Evolutionary conservation across 2,113 vertebrate genomes (phyloP).

Genomic region (Illadopsis cleaveri): DNA sequence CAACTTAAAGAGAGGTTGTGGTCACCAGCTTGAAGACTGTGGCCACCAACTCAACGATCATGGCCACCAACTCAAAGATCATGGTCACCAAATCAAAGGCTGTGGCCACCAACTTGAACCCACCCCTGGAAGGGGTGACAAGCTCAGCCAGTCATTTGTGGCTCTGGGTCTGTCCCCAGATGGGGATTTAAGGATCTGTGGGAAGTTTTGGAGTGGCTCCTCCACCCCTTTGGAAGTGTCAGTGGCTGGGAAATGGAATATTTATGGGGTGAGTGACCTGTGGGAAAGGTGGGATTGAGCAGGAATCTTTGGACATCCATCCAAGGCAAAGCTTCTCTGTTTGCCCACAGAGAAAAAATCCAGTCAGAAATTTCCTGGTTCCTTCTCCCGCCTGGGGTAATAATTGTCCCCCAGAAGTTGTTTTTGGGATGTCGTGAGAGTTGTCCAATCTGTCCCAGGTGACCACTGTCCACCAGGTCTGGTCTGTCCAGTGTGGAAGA

Average conservation of each 20-base stretch:
- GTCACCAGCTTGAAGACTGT: neutral
- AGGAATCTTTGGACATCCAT: accelerated
- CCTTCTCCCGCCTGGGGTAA: neutral
- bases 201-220: neutral
- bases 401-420: no score
- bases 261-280: accelerated
- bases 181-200: neutral
- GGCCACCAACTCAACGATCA: neutral
- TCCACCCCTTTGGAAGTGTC: accelerated
- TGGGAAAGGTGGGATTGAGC: neutral
- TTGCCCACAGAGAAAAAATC: neutral
- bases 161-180: accelerated
- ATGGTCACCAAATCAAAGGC: neutral
- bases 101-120: neutral
- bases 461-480: neutral
- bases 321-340: neutral
- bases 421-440: accelerated
- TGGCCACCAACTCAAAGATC: neutral
- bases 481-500: neutral
- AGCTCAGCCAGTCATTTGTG: neutral
- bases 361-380: neutral
- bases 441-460: neutral
- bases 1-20: neutral
- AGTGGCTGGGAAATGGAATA: neutral
- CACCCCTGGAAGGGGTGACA: neutral